Evolutionary conservation across 2,888 invertebrate species (phyloP).

Genomic region (Sipha maydis): DNA sequence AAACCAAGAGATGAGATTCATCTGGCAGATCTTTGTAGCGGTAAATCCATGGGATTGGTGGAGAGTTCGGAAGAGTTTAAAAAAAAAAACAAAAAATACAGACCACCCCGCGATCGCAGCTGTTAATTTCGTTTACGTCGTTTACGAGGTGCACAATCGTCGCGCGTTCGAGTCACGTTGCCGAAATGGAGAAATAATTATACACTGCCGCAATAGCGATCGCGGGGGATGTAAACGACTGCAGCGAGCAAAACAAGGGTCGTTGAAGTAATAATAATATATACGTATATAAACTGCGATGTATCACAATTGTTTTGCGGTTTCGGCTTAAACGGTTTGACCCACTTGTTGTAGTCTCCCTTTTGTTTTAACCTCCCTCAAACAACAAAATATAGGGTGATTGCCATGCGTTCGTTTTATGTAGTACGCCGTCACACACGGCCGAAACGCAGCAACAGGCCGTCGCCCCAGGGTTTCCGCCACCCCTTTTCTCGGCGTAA

Average conservation of each 20-base stretch:
- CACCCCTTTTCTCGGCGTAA: conserved; percentile 14
- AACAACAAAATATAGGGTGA: conserved; percentile 42
- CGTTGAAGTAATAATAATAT: conserved; percentile 21
- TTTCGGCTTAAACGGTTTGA: conserved; percentile 51
- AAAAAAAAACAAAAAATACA: too few relatives aligned
- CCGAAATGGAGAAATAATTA: not conserved
- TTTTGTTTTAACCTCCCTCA: conserved; percentile 47
- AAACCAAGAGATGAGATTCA: too few relatives aligned
- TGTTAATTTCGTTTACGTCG: too few relatives aligned
- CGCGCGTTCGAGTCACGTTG: not conserved
- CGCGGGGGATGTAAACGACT: not conserved
- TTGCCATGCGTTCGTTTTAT: not conserved
- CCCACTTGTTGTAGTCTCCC: conserved; percentile 55
- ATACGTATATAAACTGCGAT: not conserved
- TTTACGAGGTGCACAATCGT: too few relatives aligned
- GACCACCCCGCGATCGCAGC: too few relatives aligned
- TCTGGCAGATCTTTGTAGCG: too few relatives aligned
- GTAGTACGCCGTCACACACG: not conserved
- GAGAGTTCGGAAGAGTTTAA: too few relatives aligned
- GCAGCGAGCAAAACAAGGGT: conserved; percentile 6
- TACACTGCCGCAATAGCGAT: not conserved
- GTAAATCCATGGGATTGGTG: too few relatives aligned
- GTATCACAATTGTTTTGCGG: not conserved
- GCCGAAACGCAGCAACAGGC: conserved; percentile 52
- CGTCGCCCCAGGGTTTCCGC: conserved; percentile 41